These are phyloP conservation scores for Lasioglossum albipes DNA, from an alignment of 1,140 invertebrate genomes.

Conservation along the genomic window DNA sequence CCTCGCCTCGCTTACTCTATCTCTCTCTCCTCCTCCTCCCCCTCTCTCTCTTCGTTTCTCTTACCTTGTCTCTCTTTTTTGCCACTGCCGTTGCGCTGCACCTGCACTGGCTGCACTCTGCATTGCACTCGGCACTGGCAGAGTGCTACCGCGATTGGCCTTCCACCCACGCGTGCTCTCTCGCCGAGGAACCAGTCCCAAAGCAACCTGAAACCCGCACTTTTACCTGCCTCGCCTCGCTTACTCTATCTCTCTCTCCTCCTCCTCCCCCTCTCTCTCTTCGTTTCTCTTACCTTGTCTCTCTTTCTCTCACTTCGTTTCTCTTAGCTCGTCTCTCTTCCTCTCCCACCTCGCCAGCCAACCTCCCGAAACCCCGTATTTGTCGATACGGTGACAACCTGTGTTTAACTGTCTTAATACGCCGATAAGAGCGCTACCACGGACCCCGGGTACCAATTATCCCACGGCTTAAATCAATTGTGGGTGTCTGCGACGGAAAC, in stretches of 20 bases:
- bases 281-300: background rate
- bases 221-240: constrained; percentile 18
- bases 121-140: constrained; percentile 49
- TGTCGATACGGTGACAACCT: constrained; percentile 30
- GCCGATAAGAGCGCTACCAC: constrained; percentile 7
- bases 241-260: no score
- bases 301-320: no score
- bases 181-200: constrained; percentile 52
- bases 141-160: constrained; percentile 64
- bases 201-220: constrained; percentile 17
- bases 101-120: constrained; percentile 74
- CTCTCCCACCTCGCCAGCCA: background rate
- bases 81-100: constrained; percentile 67
- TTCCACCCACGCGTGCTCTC: constrained; percentile 63
- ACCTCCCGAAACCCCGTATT: constrained; percentile 28
- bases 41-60: no score
- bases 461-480: constrained; percentile 24
- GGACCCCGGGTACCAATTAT: constrained; percentile 17
- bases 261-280: no score
- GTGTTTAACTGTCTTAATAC: constrained; percentile 42
- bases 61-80: no score
- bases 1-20: background rate
- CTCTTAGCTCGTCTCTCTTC: background rate
- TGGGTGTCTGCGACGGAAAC: background rate
- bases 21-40: background rate